Conservation (phyloP, 2,797 vertebrate species). For the Pseudopleuronectes americanus region DNA sequence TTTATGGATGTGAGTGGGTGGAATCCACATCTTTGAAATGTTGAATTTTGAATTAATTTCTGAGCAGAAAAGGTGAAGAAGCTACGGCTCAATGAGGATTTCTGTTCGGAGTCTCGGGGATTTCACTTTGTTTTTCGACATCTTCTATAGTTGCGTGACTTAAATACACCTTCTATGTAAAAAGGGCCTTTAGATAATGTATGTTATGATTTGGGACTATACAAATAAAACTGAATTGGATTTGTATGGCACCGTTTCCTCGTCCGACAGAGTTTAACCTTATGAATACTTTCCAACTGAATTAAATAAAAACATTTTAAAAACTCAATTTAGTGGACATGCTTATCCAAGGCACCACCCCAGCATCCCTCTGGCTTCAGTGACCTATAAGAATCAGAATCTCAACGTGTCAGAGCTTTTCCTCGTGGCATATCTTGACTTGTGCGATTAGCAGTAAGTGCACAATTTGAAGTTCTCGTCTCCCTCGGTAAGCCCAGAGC, state of each 20-base stretch:
- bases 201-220: no score
- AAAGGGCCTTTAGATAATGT: no score
- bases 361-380: slow-evolving; percentile 7
- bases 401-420: slow-evolving; percentile 4
- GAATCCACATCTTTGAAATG: slow-evolving; percentile 22
- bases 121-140: slow-evolving; percentile 11
- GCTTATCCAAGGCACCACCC: slow-evolving; percentile 1
- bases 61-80: slow-evolving; percentile 12
- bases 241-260: neutral
- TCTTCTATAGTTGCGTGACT: slow-evolving; percentile 1
- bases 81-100: slow-evolving; percentile 21
- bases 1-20: slow-evolving; percentile 24
- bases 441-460: slow-evolving; percentile 28
- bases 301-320: neutral
- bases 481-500: slow-evolving; percentile 33
- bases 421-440: slow-evolving; percentile 10
- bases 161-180: neutral
- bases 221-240: no score
- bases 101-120: slow-evolving; percentile 4
- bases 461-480: slow-evolving; percentile 27
- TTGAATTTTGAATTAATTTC: slow-evolving; percentile 31
- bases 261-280: neutral
- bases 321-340: neutral
- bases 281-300: neutral
- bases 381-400: slow-evolving; percentile 19